Conservation (phyloP, 53 echinoderm and acorn worm genomes). For the Apostichopus leukothele region DNA sequence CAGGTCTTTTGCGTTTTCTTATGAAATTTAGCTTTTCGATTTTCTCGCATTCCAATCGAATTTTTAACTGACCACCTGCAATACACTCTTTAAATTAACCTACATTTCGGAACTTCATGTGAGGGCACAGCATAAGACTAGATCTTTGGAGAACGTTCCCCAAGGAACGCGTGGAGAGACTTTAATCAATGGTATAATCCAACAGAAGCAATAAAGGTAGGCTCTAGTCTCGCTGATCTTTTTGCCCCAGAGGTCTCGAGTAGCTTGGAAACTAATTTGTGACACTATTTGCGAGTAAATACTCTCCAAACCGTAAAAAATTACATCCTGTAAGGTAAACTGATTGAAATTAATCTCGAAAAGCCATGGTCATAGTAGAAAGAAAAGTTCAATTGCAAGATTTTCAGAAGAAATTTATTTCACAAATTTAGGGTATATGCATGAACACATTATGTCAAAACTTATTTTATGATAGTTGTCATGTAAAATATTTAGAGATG, state of each 20-base stretch:
- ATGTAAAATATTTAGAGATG: too few species aligned
- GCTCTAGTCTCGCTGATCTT: not conserved
- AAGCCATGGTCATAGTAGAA: not conserved
- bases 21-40: not conserved
- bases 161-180: slow-evolving; percentile 28
- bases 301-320: slow-evolving; percentile 24
- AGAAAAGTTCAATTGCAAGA: not conserved
- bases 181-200: slow-evolving; percentile 34
- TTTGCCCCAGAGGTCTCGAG: slow-evolving; percentile 9
- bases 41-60: not conserved
- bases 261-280: slow-evolving; percentile 41
- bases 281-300: slow-evolving; percentile 33
- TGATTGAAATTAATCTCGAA: slow-evolving; percentile 15
- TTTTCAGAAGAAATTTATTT: too few species aligned
- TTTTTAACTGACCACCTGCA: slow-evolving; percentile 18
- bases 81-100: slow-evolving; percentile 43
- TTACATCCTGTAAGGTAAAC: slow-evolving; percentile 34
- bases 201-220: slow-evolving; percentile 34
- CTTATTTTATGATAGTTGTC: too few species aligned
- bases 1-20: not conserved
- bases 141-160: slow-evolving; percentile 10
- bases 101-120: not conserved
- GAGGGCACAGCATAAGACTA: slow-evolving; percentile 1
- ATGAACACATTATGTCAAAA: too few species aligned
- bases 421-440: too few species aligned